These are phyloP conservation scores for Melanotaenia pygmaea DNA, from an alignment of 2,797 vertebrate species.

Conservation along the genomic window DNA sequence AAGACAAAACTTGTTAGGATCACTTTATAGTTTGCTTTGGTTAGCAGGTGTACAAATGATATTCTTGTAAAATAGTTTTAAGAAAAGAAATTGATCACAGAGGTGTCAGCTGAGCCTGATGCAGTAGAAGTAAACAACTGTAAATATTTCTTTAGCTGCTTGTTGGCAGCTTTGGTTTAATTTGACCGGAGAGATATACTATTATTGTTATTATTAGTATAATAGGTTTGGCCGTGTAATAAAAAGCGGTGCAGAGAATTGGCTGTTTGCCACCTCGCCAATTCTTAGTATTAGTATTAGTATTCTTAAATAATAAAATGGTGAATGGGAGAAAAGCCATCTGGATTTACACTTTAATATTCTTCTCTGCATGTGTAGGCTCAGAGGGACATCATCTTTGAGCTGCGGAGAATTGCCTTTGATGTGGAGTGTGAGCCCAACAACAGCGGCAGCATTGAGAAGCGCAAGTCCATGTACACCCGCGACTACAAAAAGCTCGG, in stretches of 20 bases:
- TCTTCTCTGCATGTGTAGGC: slow-evolving; percentile 80
- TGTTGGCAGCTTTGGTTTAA: background rate
- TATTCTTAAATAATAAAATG: slow-evolving; percentile 34
- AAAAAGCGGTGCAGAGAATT: slow-evolving; percentile 29
- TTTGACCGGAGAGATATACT: background rate
- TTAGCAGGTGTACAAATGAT: background rate
- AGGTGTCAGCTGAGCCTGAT: background rate
- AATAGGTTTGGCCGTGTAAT: slow-evolving; percentile 36
- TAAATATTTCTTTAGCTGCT: background rate
- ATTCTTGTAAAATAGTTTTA: background rate
- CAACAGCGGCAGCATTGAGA: slow-evolving; percentile 94
- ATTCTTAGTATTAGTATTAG: too few relatives aligned
- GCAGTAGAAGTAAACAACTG: background rate
- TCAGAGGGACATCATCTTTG: slow-evolving; percentile 98
- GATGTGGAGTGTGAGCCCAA: slow-evolving; percentile 93
- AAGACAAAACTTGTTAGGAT: background rate
- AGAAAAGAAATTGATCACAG: background rate
- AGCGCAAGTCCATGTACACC: slow-evolving; percentile 99
- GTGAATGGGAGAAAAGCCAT: slow-evolving; percentile 30
- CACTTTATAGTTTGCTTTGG: background rate
- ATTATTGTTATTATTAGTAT: slow-evolving; percentile 2
- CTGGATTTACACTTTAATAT: slow-evolving; percentile 35
- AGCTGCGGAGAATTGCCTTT: slow-evolving; percentile 96
- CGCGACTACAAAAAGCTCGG: slow-evolving; percentile 98
- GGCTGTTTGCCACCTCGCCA: slow-evolving; percentile 38